Conservation (phyloP, 2,888 invertebrate species). For the Oasisia sp. region DNA sequence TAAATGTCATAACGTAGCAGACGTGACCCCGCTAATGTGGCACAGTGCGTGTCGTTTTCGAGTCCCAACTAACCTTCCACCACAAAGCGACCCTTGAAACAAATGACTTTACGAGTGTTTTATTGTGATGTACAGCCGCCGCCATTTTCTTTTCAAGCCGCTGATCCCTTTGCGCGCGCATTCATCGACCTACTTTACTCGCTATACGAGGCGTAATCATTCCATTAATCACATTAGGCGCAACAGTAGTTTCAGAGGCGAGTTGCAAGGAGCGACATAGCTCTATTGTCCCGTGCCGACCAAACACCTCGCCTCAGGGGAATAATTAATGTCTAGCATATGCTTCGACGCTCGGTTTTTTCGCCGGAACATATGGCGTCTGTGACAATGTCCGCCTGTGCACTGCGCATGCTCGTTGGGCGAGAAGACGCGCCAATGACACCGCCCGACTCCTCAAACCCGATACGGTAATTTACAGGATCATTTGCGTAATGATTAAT, state of each 20-base stretch:
- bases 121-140: background rate
- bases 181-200: background rate
- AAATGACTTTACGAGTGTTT: slow-evolving; percentile 13
- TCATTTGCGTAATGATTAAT: background rate
- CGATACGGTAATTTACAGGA: background rate
- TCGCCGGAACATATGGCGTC: slow-evolving; percentile 6
- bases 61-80: background rate
- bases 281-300: background rate
- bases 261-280: background rate
- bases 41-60: background rate
- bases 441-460: background rate
- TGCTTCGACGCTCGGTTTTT: background rate
- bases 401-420: background rate
- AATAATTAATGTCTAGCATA: slow-evolving; percentile 11
- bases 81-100: slow-evolving; percentile 1
- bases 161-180: background rate
- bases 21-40: background rate
- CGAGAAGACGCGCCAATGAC: background rate
- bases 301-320: background rate
- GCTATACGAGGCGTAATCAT: background rate
- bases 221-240: background rate
- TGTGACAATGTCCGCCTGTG: background rate
- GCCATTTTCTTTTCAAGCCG: background rate
- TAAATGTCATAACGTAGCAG: background rate
- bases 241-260: background rate